Conservation (phyloP, 2,113 vertebrate genomes). For the Malaclemys terrapin region DNA sequence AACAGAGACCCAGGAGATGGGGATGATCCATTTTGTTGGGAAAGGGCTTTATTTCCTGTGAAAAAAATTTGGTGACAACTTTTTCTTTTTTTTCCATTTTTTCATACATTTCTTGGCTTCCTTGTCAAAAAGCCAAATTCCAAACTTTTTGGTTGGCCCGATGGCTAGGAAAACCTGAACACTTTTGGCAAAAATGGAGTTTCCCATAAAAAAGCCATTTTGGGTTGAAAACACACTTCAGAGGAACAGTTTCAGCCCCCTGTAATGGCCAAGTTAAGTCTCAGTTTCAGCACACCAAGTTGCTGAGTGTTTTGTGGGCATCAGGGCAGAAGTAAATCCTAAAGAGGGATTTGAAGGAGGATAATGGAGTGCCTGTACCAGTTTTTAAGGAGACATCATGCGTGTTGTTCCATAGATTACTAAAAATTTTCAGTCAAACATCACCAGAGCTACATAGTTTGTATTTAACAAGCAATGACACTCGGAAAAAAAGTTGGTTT, state of each 20-base stretch:
- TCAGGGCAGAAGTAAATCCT: background rate
- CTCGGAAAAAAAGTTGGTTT: background rate
- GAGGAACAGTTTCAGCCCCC: accelerated
- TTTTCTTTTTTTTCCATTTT: background rate
- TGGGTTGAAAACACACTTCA: background rate
- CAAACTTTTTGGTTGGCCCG: no score
- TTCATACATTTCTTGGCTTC: background rate
- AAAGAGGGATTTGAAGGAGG: background rate
- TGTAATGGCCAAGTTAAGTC: background rate
- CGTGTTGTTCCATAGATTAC: background rate
- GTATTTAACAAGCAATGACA: background rate
- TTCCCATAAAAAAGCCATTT: background rate
- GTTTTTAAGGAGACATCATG: background rate
- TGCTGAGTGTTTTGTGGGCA: background rate
- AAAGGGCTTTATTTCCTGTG: background rate
- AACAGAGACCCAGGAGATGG: background rate
- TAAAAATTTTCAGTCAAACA: no score
- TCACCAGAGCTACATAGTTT: background rate
- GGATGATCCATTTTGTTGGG: background rate
- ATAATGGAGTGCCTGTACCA: accelerated
- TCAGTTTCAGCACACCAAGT: background rate
- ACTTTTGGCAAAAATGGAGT: background rate
- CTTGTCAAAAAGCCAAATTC: background rate
- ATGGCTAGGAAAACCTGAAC: background rate
- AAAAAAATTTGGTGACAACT: background rate